Evolutionary conservation across 2,113 vertebrate species (phyloP).

Genomic region (Phocoena phocoena): DNA sequence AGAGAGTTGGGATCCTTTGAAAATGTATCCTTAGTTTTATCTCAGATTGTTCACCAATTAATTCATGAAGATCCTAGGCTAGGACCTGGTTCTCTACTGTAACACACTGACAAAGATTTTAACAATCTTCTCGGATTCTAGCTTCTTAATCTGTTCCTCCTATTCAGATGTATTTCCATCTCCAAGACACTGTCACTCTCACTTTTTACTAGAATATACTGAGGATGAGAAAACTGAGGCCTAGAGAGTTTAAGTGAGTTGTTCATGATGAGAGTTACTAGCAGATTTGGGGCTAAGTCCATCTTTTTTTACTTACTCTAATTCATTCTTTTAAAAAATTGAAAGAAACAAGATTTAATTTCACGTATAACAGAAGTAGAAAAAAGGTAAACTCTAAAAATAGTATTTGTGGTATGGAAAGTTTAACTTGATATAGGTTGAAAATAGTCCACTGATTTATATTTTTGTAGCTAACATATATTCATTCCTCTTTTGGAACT

Average conservation of each 20-base stretch:
- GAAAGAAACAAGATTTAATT: slow-evolving; percentile 7
- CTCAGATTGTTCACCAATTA: not conserved
- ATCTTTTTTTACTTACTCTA: not conserved
- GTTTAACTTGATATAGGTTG: not conserved
- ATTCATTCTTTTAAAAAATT: not conserved
- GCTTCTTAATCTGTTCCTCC: not conserved
- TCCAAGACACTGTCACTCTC: not conserved
- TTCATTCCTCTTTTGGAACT: not conserved
- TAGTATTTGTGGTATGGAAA: not conserved
- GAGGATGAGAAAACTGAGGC: not conserved
- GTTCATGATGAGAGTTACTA: not conserved
- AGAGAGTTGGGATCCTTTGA: not conserved
- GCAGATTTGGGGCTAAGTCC: not conserved
- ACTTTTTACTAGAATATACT: no score
- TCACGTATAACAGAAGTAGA: not conserved
- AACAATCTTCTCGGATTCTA: fast-evolving
- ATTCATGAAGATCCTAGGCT: not conserved
- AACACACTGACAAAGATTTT: not conserved
- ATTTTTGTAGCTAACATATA: not conserved
- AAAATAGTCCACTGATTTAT: not conserved
- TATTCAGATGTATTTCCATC: not conserved
- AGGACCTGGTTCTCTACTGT: not conserved
- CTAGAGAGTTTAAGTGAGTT: not conserved
- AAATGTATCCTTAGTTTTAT: not conserved
- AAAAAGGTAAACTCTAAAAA: not conserved